Evolutionary conservation across 2,113 vertebrate species (phyloP), one percentile per base, ranked within the genome.

Genomic region (Bubalus kerabau): DNA sequence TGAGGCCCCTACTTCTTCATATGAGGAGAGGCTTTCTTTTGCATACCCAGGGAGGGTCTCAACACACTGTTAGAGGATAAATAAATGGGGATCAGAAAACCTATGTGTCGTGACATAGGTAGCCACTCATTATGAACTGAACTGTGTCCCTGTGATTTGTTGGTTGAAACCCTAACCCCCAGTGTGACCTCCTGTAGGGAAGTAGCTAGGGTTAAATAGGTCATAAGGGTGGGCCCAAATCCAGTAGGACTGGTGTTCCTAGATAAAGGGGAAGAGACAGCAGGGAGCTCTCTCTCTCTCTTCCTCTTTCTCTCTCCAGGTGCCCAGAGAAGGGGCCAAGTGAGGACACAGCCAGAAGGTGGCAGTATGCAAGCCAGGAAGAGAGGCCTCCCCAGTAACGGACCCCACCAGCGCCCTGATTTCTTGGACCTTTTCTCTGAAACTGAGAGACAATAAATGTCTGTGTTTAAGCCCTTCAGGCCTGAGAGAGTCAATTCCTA

Each of bases 71-170:
- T 36, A 24, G 74, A 56, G 7, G 67, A 57, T 28, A 59, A 86
- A 57, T 91, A 50, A 81, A 2, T 19, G 17, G 21, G n/a, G 12
- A 30, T 5, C 80, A 52, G 32, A 67, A 62, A 87, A 36, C 40
- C n/a, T 15, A 8, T n/a, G 21, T 0, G 1, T 76, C 0, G 2
- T 46, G 60, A 36, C 2, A 16, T 5, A 52, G 50, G 32, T 7
- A 14, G 24, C 7, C 19, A 9, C 24, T 19, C 0, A 0, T 62
- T 7, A 15, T 24, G 9, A 14, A 50, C 24, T 17, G 43, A 56
- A 56, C 16, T 28, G 81, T 50, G 32, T 13, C 6, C 43, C 32
- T 12, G 2, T 62, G 30, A 62, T 32, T 13, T 28, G 3, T 13
- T n/a, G 9, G 7, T 3, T 13, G 62, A 59, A 50, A 43, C 43